Conservation (phyloP, 2,113 vertebrate species). For the Emberiza fucata region DNA sequence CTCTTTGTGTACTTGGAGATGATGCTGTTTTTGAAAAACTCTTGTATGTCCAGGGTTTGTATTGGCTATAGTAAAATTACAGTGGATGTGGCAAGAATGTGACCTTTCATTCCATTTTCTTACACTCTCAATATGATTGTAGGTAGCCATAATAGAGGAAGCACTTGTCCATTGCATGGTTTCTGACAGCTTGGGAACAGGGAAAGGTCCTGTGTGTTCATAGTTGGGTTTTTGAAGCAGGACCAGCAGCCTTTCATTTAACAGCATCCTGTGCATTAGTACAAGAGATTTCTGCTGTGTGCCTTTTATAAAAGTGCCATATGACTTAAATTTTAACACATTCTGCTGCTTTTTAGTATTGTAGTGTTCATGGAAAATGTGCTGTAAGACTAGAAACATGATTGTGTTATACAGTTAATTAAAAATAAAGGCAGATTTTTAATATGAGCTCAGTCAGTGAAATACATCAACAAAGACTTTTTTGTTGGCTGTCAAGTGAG, state of each 20-base stretch:
- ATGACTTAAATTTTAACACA: constrained; percentile 27
- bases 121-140: neutral
- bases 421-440: constrained; percentile 63
- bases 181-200: neutral
- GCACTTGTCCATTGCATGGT: neutral
- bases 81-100: neutral
- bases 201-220: neutral
- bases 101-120: neutral
- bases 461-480: constrained; percentile 77
- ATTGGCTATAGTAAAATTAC: neutral
- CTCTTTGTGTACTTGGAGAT: neutral
- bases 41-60: neutral
- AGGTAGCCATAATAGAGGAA: neutral
- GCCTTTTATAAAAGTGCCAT: neutral
- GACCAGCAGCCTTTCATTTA: neutral
- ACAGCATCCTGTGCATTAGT: neutral
- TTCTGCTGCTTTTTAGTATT: constrained; percentile 6
- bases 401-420: constrained; percentile 56
- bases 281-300: neutral
- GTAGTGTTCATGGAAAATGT: constrained; percentile 26
- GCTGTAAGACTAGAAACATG: constrained; percentile 38
- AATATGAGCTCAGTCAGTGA: constrained; percentile 61
- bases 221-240: neutral
- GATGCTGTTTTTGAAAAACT: neutral
- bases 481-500: constrained; percentile 81